These are phyloP conservation scores for Malurus alboscapulatus DNA, from an alignment of 2,113 vertebrate species.

Conservation along the genomic window DNA sequence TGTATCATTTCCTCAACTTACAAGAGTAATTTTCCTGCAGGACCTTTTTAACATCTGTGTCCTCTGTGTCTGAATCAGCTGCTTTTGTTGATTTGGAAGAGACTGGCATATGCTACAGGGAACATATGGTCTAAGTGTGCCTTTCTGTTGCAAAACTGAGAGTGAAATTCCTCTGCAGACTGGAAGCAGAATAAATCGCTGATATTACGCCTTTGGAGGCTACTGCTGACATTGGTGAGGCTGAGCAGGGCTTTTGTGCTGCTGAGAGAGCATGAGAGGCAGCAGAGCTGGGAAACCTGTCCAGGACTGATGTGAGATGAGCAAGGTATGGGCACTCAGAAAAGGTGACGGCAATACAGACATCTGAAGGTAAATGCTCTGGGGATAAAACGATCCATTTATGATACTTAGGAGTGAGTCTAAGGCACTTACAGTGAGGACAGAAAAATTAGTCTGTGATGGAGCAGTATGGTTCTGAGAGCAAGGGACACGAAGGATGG, in stretches of 20 bases:
- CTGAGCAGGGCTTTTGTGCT: background rate
- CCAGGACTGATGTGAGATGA: background rate
- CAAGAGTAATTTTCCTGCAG: background rate
- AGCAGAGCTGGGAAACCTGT: background rate
- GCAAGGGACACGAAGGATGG: background rate
- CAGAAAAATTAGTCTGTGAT: fast-evolving
- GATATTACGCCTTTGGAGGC: background rate
- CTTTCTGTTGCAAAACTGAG: background rate
- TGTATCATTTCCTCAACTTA: background rate
- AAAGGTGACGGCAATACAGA: background rate
- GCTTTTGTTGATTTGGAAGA: constrained; percentile 32
- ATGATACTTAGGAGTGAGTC: background rate
- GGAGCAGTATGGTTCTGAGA: background rate
- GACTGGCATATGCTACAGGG: background rate
- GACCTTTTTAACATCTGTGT: constrained; percentile 32
- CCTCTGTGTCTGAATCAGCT: background rate
- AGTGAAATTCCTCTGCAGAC: constrained; percentile 18
- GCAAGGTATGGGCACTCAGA: background rate
- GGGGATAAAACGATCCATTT: fast-evolving
- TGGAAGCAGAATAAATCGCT: background rate
- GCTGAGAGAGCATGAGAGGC: background rate
- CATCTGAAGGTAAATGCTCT: background rate
- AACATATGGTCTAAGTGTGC: constrained; percentile 19
- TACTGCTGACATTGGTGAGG: background rate
- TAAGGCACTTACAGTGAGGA: background rate